These are phyloP conservation scores for Patagioenas fasciata DNA, from an alignment of 2,113 vertebrate genomes.

Conservation along the genomic window DNA sequence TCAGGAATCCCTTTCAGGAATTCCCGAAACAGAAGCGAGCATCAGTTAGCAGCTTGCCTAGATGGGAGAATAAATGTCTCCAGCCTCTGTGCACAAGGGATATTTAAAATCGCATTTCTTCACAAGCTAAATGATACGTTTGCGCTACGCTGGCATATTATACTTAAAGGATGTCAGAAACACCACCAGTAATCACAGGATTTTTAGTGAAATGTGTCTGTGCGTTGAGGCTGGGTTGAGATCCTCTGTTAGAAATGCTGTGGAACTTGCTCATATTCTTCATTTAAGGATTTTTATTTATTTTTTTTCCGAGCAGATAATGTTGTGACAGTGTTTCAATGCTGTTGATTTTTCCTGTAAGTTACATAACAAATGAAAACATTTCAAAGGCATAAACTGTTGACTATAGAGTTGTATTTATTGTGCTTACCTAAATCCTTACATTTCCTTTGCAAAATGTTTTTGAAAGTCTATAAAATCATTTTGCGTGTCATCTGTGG, in stretches of 20 bases:
- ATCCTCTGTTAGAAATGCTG: fast-evolving
- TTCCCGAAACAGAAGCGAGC: no score
- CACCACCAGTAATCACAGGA: not conserved
- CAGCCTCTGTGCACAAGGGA: not conserved
- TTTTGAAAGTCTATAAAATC: not conserved
- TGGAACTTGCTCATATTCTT: not conserved
- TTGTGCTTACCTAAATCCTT: not conserved
- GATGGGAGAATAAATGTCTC: not conserved
- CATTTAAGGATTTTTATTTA: not conserved
- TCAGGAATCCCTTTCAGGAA: not conserved
- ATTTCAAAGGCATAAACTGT: not conserved
- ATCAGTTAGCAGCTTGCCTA: not conserved
- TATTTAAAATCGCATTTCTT: conserved; percentile 23
- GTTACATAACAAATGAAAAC: not conserved
- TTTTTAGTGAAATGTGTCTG: not conserved
- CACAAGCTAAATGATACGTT: not conserved
- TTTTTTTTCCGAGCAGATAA: not conserved
- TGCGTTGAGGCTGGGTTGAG: not conserved
- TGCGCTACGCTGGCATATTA: not conserved
- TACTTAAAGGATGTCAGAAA: not conserved
- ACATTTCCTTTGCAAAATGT: not conserved
- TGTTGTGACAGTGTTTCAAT: not conserved
- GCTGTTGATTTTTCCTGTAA: not conserved
- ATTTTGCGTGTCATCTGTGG: not conserved
- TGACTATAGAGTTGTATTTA: not conserved